These are phyloP conservation scores for Hydractinia echinata DNA, from an alignment of 30 jellyfish, hydroid and myxozoan species.

Conservation along the genomic window DNA sequence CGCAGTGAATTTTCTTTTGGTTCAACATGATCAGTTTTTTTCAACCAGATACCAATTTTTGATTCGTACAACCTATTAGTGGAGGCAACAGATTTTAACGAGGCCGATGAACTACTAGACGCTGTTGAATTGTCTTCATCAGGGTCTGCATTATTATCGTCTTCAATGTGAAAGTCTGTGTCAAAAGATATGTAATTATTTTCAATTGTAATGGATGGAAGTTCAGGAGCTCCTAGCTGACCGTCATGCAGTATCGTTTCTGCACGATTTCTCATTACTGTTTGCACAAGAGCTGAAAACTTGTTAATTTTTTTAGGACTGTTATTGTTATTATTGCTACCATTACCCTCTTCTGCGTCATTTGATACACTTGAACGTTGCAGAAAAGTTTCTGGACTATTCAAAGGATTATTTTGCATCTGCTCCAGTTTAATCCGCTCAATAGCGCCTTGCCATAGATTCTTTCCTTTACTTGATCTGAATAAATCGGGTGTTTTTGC, in stretches of 20 bases:
- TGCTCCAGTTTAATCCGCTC: neutral
- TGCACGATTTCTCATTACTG: neutral
- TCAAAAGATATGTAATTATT: neutral
- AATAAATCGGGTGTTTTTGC: neutral
- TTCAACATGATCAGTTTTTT: neutral
- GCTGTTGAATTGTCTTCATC: neutral
- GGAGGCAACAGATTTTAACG: neutral
- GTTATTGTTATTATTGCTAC: neutral
- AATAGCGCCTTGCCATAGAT: conserved; percentile 19
- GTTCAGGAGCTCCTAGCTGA: neutral
- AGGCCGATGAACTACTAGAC: conserved; percentile 2
- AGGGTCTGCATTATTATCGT: neutral
- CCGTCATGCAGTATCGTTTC: neutral
- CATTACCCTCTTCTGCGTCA: neutral
- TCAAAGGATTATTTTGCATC: neutral
- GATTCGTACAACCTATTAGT: neutral
- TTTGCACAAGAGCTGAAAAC: neutral
- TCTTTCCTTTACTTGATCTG: conserved; percentile 2
- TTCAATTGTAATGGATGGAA: neutral
- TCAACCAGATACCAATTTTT: neutral
- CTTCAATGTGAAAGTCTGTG: neutral
- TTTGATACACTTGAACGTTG: neutral
- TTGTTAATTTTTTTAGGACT: neutral
- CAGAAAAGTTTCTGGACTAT: neutral
- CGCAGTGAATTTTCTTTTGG: too few relatives aligned